A percentile compares a stretch with the other conserved stretches of the same genome.
Evolutionary conservation across 1,140 invertebrate species (phyloP).

Genomic region (Argopecten irradians): DNA sequence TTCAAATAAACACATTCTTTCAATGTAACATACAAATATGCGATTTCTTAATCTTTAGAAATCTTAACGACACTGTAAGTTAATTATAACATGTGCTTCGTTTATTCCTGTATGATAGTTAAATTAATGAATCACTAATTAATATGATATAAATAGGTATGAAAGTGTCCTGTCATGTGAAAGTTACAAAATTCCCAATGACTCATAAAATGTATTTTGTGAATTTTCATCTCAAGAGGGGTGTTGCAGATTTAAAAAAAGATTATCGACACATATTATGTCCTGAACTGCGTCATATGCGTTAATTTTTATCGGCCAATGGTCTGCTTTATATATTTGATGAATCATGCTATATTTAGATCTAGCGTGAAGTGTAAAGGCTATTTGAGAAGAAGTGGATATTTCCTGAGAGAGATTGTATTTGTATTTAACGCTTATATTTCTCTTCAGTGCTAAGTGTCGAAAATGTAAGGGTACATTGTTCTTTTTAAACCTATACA

Average conservation of each 20-base stretch:
- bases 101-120: too few species aligned
- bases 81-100: too few species aligned
- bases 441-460: not conserved
- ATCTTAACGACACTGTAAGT: too few species aligned
- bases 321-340: not conserved
- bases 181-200: not conserved
- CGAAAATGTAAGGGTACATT: too few species aligned
- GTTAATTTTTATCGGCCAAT: not conserved
- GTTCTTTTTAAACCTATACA: not conserved
- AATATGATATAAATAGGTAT: not conserved
- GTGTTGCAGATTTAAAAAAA: not conserved
- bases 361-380: not conserved
- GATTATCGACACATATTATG: not conserved
- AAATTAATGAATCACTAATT: too few species aligned
- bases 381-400: not conserved
- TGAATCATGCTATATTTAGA: conserved; percentile 6
- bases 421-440: not conserved
- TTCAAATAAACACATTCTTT: too few species aligned
- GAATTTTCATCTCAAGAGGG: not conserved
- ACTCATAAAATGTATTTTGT: not conserved
- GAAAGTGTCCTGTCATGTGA: not conserved
- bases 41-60: too few species aligned
- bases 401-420: not conserved
- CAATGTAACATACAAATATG: too few species aligned
- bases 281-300: not conserved